These are phyloP conservation scores for Drosophila kanekoi DNA, from an alignment of 2,888 invertebrate species.

Conservation along the genomic window DNA sequence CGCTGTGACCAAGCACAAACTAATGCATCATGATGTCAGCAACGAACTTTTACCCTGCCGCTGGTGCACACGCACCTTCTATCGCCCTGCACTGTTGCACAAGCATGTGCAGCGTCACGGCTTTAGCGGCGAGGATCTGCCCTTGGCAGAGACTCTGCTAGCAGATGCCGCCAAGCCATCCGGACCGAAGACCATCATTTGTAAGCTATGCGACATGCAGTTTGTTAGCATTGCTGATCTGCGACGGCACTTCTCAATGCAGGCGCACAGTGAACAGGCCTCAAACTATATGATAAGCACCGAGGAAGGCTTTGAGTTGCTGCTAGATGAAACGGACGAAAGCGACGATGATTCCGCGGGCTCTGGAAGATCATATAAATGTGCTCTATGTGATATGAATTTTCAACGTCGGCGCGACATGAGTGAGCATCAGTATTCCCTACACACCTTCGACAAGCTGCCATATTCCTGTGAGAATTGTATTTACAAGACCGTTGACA, in stretches of 20 bases:
- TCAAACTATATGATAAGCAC: slow-evolving; percentile 82
- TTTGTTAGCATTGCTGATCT: slow-evolving; percentile 71
- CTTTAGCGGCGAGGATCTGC: slow-evolving; percentile 64
- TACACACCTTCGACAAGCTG: slow-evolving; percentile 85
- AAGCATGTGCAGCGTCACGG: slow-evolving; percentile 79
- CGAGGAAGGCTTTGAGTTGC: slow-evolving; percentile 82
- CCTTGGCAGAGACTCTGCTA: slow-evolving; percentile 71
- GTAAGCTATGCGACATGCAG: slow-evolving; percentile 76
- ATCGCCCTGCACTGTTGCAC: slow-evolving; percentile 75
- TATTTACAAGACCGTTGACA: slow-evolving; percentile 86
- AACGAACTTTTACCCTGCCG: slow-evolving; percentile 78
- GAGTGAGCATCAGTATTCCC: slow-evolving; percentile 80
- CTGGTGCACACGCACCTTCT: slow-evolving; percentile 82
- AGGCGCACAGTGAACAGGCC: slow-evolving; percentile 33
- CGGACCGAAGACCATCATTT: slow-evolving; percentile 75
- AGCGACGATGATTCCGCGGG: slow-evolving; percentile 70
- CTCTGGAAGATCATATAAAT: slow-evolving; percentile 60
- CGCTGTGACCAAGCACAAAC: slow-evolving; percentile 78
- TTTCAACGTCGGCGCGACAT: slow-evolving; percentile 82
- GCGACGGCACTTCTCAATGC: slow-evolving; percentile 66
- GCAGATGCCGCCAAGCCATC: slow-evolving; percentile 75
- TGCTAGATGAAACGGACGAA: slow-evolving; percentile 83
- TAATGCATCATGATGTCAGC: slow-evolving; percentile 66
- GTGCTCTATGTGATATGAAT: slow-evolving; percentile 77
- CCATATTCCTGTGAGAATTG: slow-evolving; percentile 86